A percentile compares a stretch with the other conserved stretches of the same genome.
Evolutionary conservation across 2,797 vertebrate species (phyloP).

Genomic region (Picus viridis): DNA sequence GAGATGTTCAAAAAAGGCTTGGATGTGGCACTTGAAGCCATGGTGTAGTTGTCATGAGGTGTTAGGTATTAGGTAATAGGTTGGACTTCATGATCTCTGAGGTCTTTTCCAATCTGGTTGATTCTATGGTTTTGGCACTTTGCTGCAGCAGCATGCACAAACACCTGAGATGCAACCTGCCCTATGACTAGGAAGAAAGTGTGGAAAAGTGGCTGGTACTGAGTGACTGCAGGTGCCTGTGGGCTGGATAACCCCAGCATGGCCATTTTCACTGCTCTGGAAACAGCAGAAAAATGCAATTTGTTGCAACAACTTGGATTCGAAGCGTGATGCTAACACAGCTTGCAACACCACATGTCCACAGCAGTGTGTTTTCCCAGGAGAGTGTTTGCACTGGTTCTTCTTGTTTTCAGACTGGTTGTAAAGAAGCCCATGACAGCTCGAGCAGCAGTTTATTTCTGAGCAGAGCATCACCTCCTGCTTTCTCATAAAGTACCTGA

Average conservation of each 20-base stretch:
- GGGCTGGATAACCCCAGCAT: not conserved
- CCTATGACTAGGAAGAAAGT: not conserved
- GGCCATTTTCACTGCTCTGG: not conserved
- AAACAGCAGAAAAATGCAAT: not conserved
- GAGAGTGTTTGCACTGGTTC: not conserved
- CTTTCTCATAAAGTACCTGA: not conserved
- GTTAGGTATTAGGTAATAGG: no score
- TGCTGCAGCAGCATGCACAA: not conserved
- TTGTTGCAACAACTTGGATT: not conserved
- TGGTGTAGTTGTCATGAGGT: no score
- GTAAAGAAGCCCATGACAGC: not conserved
- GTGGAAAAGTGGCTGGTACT: not conserved
- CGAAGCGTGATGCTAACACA: not conserved
- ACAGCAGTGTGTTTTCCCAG: not conserved
- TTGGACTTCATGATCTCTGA: no score
- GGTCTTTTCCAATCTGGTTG: no score
- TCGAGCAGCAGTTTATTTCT: not conserved
- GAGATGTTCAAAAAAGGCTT: no score
- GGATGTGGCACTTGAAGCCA: no score
- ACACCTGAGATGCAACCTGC: not conserved
- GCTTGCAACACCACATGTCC: accelerated
- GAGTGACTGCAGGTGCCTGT: not conserved
- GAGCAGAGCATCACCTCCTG: slow-evolving; percentile 10
- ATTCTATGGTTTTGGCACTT: not conserved
- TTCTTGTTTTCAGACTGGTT: not conserved